phyloP scores from a whole-genome alignment of 2,797 vertebrate species.

The Scolopax rusticola region DNA sequence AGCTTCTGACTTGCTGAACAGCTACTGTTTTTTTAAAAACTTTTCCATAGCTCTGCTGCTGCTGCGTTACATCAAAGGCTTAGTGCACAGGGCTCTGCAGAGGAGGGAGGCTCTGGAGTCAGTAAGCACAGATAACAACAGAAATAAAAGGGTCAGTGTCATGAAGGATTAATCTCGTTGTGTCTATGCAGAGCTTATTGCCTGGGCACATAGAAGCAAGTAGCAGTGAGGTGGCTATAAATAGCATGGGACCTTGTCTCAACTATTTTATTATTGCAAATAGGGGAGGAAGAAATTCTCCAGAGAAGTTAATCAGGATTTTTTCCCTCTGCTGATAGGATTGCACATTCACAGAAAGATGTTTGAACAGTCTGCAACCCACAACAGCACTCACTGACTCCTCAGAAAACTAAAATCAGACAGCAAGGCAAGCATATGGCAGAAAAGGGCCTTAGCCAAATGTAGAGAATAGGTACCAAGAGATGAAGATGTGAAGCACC shows the following conservation, averaged over 20 bases:
- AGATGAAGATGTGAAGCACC: neutral
- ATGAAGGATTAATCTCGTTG: slow-evolving; percentile 8
- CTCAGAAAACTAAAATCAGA: neutral
- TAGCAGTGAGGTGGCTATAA: slow-evolving; percentile 17
- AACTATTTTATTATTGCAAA: slow-evolving; percentile 25
- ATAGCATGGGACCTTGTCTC: neutral
- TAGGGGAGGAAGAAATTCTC: neutral
- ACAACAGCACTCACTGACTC: accelerated
- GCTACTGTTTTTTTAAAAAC: neutral
- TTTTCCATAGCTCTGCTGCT: neutral
- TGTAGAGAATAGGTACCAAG: neutral
- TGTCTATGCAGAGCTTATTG: slow-evolving; percentile 29
- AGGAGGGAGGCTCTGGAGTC: neutral
- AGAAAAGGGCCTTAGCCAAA: neutral
- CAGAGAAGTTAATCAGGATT: neutral
- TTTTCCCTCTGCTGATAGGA: neutral
- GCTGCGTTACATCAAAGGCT: slow-evolving; percentile 20
- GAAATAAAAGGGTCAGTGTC: slow-evolving; percentile 55
- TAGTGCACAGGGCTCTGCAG: neutral
- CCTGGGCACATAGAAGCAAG: neutral
- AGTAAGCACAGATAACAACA: slow-evolving; percentile 22
- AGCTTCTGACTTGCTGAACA: neutral
- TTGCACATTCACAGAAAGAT: neutral
- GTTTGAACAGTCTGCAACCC: neutral
- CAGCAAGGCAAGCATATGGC: neutral